These are phyloP conservation scores for Lophotis ruficrista DNA, from an alignment of 2,113 vertebrate genomes.

Conservation along the genomic window DNA sequence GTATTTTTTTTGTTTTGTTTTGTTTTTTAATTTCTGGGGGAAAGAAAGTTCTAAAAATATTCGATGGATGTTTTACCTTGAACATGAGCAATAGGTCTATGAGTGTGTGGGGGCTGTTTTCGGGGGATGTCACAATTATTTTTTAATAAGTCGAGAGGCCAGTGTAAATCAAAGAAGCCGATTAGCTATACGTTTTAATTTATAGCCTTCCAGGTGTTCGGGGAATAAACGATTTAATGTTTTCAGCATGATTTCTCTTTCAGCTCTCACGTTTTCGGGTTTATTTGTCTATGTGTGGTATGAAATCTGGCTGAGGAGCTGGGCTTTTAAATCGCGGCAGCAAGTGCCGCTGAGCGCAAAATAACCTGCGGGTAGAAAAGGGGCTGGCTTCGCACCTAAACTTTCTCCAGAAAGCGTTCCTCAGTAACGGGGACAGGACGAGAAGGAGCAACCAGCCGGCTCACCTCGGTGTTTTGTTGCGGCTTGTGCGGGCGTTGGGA, in stretches of 20 bases:
- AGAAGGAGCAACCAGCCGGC: not conserved
- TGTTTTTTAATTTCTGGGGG: not conserved
- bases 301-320: conserved; percentile 21
- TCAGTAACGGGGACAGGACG: not conserved
- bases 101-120: not conserved
- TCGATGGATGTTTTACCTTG: conserved; percentile 51
- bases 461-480: conserved; percentile 29
- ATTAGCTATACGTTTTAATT: conserved; percentile 7
- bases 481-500: not conserved
- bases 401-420: not conserved
- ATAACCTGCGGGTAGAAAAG: conserved; percentile 29
- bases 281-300: conserved; percentile 9
- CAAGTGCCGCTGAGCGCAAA: conserved; percentile 34
- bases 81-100: not conserved
- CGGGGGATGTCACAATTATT: not conserved
- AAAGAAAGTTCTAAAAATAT: conserved; percentile 59
- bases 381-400: not conserved
- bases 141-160: conserved; percentile 61
- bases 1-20: not conserved
- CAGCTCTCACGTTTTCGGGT: not conserved
- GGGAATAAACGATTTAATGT: conserved; percentile 32
- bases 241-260: conserved; percentile 49
- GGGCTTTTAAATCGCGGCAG: not conserved
- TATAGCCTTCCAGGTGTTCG: not conserved
- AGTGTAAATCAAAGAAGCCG: conserved; percentile 34